phyloP scores from a whole-genome alignment of 2,113 vertebrate species.

The Tauraco erythrolophus region DNA sequence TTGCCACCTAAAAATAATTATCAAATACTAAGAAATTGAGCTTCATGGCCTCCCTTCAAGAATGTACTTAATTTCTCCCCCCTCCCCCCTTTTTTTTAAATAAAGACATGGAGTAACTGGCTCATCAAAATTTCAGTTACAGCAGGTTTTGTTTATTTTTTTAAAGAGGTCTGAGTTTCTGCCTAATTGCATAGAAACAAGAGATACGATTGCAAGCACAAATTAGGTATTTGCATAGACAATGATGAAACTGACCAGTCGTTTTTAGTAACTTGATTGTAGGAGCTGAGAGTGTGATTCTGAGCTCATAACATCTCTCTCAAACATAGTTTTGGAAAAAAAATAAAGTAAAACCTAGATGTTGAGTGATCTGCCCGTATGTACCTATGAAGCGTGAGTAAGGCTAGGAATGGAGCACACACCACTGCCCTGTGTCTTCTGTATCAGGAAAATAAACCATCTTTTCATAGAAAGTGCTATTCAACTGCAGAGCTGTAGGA shows the following conservation, averaged over 20 bases:
- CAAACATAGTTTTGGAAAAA: not conserved
- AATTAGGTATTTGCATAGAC: not conserved
- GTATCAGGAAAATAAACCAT: not conserved
- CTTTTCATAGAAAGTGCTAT: not conserved
- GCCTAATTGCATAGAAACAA: not conserved
- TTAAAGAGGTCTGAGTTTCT: not conserved
- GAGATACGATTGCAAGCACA: not conserved
- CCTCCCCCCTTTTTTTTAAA: rapidly evolving
- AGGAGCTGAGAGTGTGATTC: not conserved
- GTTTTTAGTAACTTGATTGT: not conserved
- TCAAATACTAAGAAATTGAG: constrained; percentile 20
- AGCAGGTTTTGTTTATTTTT: not conserved
- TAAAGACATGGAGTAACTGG: not conserved
- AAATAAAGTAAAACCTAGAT: not conserved
- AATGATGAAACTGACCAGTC: not conserved
- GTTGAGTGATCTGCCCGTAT: not conserved
- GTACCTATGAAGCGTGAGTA: not conserved
- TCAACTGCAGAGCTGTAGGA: not conserved
- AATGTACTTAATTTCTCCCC: not conserved
- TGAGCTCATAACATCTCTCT: not conserved
- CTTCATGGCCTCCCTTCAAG: not conserved
- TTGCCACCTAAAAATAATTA: constrained; percentile 5
- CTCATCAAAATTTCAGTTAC: not conserved
- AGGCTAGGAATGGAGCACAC: not conserved
- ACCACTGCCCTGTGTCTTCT: not conserved